Conservation (phyloP, 2,797 vertebrate species). For the Enteromius viviparus region DNA sequence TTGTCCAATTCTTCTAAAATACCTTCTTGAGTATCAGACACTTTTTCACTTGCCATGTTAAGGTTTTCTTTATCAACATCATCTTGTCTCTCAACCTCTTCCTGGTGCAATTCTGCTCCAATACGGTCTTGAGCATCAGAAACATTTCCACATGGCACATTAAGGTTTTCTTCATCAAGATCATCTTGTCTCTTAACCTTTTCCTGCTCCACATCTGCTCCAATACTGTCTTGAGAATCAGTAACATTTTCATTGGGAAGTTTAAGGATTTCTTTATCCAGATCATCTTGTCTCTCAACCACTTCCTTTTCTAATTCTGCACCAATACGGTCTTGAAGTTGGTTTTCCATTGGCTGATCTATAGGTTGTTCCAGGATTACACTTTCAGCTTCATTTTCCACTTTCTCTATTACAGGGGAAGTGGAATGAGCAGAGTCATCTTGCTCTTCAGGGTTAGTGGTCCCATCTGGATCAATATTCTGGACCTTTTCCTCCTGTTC, state of each 20-base stretch:
- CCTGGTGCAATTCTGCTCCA: neutral
- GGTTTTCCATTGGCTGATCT: constrained; percentile 4
- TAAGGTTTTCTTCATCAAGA: neutral
- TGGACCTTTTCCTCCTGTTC: neutral
- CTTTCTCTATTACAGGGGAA: neutral
- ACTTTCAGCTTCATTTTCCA: constrained; percentile 8
- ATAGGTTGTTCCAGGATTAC: neutral
- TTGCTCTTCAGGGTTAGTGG: neutral
- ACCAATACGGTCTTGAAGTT: neutral
- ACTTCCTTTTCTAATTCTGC: neutral
- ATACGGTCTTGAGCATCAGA: neutral
- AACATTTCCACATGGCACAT: neutral
- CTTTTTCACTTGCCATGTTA: neutral
- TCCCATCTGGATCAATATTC: neutral
- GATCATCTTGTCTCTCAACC: neutral
- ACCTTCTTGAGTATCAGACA: neutral
- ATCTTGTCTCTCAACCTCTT: neutral
- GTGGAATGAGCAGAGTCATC: neutral
- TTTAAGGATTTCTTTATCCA: neutral
- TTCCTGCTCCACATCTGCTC: neutral
- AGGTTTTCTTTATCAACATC: neutral
- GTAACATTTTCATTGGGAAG: neutral
- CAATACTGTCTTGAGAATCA: neutral
- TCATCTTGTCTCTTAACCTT: neutral
- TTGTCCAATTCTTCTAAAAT: neutral